Base-by-base conservation (phyloP, 2,888 invertebrate species). In the Caenorhabditis angaria region DNA sequence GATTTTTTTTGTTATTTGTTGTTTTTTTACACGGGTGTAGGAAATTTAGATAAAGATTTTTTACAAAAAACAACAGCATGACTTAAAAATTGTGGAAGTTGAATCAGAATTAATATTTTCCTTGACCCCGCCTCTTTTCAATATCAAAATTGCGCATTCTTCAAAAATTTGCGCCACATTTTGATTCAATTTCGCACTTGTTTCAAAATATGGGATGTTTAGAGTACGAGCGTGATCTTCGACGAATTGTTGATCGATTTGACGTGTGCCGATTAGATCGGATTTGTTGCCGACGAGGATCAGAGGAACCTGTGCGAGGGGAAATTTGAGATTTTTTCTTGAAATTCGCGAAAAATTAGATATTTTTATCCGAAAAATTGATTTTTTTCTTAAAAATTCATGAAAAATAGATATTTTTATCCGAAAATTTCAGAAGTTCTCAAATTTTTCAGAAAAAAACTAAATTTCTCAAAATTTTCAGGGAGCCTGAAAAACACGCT, bases 131-230 rank as follows among this genome's bases (percentile, higher is more conserved):
- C 47, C 48, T 41, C 41, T 41, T 47, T 73, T 73, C 22, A 62
- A 56, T 20, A 73, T 73, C 29, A 65, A 32, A 3, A 62, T 59
- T 18, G 72, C 72, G 55, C 72, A 73, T 53, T 73, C 72, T 29
- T 73, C 65, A 53, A 73, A 73, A 6, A 73, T 60, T 60, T 97
- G 97, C 90, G 93, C 93, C 90, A 99, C 97, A 91, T 97, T 97
- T 90, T 97, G 94, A 93, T 97, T 97, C 88, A 95, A 94, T 92
- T 99, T 97, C 90, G 97, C 97, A 89, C 97, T 97, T 89, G 97
- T 97, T 91, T 99, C 97, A 92, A 97, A 94, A 90, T 97, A 97
- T 96, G 94, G 89, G 97, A 92, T 91, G 93, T 87, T 76, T 85
- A 94, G 87, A 25, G 68, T 65, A n/a, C 47, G 41, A 3, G 78